Evolutionary conservation across 2,113 vertebrate species (phyloP).

Genomic region (Eidolon helvum): DNA sequence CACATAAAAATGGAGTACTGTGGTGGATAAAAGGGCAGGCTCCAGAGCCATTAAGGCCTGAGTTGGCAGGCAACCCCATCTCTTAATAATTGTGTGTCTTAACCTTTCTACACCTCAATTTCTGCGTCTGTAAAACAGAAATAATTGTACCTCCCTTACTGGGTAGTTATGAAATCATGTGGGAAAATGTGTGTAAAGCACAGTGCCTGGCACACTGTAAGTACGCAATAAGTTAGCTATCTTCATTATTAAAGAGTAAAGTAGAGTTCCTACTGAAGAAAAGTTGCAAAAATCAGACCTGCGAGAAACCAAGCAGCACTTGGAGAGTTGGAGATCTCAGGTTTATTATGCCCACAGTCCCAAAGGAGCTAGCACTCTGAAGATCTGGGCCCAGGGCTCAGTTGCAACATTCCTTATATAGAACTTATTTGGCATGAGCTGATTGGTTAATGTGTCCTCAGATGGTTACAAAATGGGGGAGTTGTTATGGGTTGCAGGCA

Average conservation of each 20-base stretch:
- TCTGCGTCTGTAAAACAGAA: background rate
- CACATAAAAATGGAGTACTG: background rate
- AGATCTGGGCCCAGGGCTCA: too few relatives aligned
- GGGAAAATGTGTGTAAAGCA: background rate
- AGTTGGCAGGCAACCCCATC: background rate
- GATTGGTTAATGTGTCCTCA: too few relatives aligned
- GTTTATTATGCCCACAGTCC: too few relatives aligned
- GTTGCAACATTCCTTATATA: too few relatives aligned
- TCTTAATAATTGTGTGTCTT: background rate
- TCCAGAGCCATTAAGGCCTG: background rate
- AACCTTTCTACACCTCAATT: background rate
- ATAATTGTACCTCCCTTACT: background rate
- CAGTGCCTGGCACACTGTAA: background rate
- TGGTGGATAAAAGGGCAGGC: background rate
- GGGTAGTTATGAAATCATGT: background rate
- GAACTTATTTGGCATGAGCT: too few relatives aligned
- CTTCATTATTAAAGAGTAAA: background rate
- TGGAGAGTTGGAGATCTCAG: too few relatives aligned
- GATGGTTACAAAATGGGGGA: too few relatives aligned
- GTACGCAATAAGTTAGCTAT: background rate
- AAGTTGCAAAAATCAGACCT: too few relatives aligned
- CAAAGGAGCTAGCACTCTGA: too few relatives aligned
- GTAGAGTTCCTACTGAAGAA: too few relatives aligned
- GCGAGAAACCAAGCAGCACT: too few relatives aligned
- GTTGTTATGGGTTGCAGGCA: too few relatives aligned